phyloP scores from a whole-genome alignment of 2,888 invertebrate genomes.

The Dolichomitus sp. region DNA sequence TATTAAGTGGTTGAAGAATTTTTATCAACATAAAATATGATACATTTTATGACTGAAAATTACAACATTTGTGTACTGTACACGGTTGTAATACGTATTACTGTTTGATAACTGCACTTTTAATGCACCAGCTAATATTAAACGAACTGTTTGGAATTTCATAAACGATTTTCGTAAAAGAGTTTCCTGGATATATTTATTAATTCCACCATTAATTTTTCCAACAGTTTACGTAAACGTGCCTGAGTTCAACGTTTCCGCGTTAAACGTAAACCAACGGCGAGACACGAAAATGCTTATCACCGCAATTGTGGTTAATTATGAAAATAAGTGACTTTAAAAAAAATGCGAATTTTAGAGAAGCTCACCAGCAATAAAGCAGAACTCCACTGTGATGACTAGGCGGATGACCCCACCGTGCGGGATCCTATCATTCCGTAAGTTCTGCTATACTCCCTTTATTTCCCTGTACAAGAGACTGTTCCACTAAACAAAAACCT shows the following conservation, averaged over 20 bases:
- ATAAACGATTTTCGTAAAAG: no score
- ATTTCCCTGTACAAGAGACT: neutral
- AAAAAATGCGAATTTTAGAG: neutral
- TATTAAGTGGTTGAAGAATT: no score
- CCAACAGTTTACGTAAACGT: neutral
- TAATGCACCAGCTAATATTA: no score
- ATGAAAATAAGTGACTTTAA: neutral
- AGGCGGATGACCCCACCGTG: constrained; percentile 76
- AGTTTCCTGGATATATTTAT: no score
- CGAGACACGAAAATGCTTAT: constrained; percentile 3
- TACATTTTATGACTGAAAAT: no score
- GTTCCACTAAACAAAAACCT: neutral
- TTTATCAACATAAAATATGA: no score
- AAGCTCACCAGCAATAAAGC: constrained; percentile 83
- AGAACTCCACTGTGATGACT: constrained; percentile 85
- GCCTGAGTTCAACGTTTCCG: neutral
- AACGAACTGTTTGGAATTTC: no score
- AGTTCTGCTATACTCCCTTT: constrained; percentile 28
- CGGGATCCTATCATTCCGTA: constrained; percentile 75
- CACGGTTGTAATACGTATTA: no score
- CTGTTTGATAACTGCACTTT: no score
- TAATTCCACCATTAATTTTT: no score
- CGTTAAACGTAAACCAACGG: neutral
- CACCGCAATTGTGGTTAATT: neutral
- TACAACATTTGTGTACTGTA: no score